These are phyloP conservation scores for Psittacula echo DNA, from an alignment of 2,797 vertebrate genomes.

Conservation along the genomic window DNA sequence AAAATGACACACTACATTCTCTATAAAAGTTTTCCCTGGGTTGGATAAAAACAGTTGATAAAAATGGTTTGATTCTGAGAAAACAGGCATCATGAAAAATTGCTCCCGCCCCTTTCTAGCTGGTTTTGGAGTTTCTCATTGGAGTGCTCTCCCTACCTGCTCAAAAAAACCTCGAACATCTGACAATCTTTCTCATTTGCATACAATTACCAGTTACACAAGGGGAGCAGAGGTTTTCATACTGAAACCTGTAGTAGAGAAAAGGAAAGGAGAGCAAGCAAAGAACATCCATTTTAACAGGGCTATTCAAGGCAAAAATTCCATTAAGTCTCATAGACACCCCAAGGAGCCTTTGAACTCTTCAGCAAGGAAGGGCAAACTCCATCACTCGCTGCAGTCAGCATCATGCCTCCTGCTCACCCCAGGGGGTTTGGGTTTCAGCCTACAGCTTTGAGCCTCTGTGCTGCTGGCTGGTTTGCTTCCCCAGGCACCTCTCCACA, in stretches of 20 bases:
- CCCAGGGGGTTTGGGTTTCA: background rate
- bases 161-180: background rate
- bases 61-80: background rate
- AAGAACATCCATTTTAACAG: rapidly evolving
- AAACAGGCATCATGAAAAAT: background rate
- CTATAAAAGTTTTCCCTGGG: background rate
- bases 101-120: background rate
- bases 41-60: background rate
- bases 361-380: background rate
- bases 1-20: rapidly evolving
- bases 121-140: background rate
- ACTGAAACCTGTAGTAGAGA: background rate
- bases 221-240: background rate
- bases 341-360: background rate
- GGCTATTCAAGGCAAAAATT: background rate
- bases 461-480: background rate
- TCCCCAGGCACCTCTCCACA: background rate
- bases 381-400: rapidly evolving
- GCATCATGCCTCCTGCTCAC: background rate
- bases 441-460: background rate
- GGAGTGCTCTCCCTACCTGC: background rate
- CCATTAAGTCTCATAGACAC: background rate
- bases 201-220: background rate
- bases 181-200: background rate
- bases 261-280: background rate